These are phyloP conservation scores for Nothocercus nigrocapillus DNA, from an alignment of 2,113 vertebrate genomes.

Conservation along the genomic window DNA sequence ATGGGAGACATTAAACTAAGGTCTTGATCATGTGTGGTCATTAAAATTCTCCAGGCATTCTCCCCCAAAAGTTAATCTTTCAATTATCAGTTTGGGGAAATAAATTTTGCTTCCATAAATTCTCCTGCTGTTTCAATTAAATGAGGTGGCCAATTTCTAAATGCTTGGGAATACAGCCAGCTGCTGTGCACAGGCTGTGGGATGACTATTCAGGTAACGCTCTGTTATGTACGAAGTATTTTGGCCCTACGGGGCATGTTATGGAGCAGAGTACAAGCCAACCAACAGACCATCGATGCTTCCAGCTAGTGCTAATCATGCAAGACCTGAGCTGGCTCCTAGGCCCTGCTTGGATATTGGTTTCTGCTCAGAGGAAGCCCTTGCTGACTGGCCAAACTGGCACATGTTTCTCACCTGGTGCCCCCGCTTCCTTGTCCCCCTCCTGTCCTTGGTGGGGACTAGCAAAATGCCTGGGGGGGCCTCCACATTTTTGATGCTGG, in stretches of 20 bases:
- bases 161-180: slow-evolving; percentile 40
- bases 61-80: slow-evolving; percentile 39
- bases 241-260: not conserved
- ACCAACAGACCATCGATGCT: not conserved
- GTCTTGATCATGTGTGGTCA: not conserved
- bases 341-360: not conserved
- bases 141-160: slow-evolving; percentile 21
- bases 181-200: not conserved
- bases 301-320: not conserved
- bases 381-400: not conserved
- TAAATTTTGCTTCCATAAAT: slow-evolving; percentile 39
- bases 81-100: slow-evolving; percentile 37
- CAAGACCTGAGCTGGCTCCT: not conserved
- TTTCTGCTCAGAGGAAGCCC: not conserved
- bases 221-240: not conserved
- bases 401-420: not conserved
- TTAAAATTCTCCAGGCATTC: slow-evolving; percentile 37
- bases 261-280: not conserved
- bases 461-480: not conserved
- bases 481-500: not conserved
- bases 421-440: not conserved
- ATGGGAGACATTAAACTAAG: not conserved
- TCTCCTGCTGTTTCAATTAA: slow-evolving; percentile 46
- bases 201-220: not conserved
- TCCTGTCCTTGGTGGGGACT: not conserved